These are phyloP conservation scores for Hirtodrosophila duncani DNA, from an alignment of 2,888 invertebrate species.

Conservation along the genomic window DNA sequence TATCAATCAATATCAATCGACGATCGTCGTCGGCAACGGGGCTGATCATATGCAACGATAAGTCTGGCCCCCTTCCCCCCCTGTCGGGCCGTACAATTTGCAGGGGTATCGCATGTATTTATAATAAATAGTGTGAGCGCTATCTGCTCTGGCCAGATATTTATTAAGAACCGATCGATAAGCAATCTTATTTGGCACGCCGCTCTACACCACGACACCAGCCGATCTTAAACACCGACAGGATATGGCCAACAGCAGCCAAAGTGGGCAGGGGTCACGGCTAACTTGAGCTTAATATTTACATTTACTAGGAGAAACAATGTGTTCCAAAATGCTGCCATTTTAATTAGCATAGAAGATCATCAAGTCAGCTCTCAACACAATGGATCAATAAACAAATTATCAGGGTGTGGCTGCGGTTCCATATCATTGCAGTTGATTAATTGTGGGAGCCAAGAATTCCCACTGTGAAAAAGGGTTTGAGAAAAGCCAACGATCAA, in stretches of 20 bases:
- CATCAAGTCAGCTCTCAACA: slow-evolving; percentile 41
- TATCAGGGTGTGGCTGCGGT: slow-evolving; percentile 54
- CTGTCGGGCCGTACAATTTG: slow-evolving; percentile 60
- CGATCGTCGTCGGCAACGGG: slow-evolving; percentile 47
- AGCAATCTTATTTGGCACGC: slow-evolving; percentile 65
- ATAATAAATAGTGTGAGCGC: slow-evolving; percentile 70
- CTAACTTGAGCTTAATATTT: slow-evolving; percentile 22
- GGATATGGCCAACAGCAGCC: slow-evolving; percentile 42
- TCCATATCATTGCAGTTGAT: slow-evolving; percentile 71
- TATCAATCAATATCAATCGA: slow-evolving; percentile 61
- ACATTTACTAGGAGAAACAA: slow-evolving; percentile 46
- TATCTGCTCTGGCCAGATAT: slow-evolving; percentile 60
- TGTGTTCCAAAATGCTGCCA: slow-evolving; percentile 15
- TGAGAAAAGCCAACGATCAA: slow-evolving; percentile 21
- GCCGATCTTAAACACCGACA: slow-evolving; percentile 55
- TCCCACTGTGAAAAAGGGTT: slow-evolving; percentile 61
- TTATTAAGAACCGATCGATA: slow-evolving; percentile 62
- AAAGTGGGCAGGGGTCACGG: slow-evolving; percentile 52
- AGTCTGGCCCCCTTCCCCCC: slow-evolving; percentile 48
- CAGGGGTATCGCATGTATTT: slow-evolving; percentile 55
- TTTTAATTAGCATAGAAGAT: slow-evolving; percentile 64
- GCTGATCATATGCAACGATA: slow-evolving; percentile 62
- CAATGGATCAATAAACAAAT: slow-evolving; percentile 68
- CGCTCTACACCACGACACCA: slow-evolving; percentile 34
- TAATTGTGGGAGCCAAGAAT: slow-evolving; percentile 75